Evolutionary conservation across 2,888 invertebrate genomes (phyloP).

Genomic region (Mimas tiliae): DNA sequence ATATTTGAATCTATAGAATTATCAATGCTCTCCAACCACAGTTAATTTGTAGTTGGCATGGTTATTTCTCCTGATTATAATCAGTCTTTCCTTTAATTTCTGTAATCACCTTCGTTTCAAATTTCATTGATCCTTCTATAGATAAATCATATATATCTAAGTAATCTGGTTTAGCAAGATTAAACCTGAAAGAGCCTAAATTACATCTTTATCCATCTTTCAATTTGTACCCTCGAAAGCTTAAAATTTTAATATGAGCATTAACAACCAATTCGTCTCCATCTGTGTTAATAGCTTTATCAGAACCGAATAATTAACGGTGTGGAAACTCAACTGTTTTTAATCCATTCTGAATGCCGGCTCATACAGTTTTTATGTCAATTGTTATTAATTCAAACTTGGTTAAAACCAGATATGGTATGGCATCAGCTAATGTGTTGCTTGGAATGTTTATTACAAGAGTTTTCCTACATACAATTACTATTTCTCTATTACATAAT

Average conservation of each 20-base stretch:
- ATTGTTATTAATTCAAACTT: neutral
- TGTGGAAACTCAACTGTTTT: neutral
- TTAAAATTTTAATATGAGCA: too few relatives aligned
- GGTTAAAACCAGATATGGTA: neutral
- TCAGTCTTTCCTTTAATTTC: neutral
- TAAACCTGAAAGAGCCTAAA: too few relatives aligned
- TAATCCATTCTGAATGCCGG: neutral
- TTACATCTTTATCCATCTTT: too few relatives aligned
- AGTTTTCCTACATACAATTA: neutral
- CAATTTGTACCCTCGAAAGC: too few relatives aligned
- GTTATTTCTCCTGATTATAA: neutral
- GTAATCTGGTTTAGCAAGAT: neutral
- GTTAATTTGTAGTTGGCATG: neutral
- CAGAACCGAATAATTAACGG: neutral
- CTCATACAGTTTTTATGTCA: neutral
- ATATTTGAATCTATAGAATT: too few relatives aligned
- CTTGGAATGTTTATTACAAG: too few relatives aligned
- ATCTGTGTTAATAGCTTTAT: conserved; percentile 3
- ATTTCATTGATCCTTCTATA: neutral
- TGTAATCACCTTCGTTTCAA: neutral
- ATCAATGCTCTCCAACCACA: neutral
- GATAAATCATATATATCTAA: neutral
- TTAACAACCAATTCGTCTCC: neutral
- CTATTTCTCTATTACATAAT: too few relatives aligned
- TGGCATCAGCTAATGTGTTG: neutral